Base-by-base conservation (phyloP, 2,797 vertebrate species). In the Oreonectes daqikongensis region DNA sequence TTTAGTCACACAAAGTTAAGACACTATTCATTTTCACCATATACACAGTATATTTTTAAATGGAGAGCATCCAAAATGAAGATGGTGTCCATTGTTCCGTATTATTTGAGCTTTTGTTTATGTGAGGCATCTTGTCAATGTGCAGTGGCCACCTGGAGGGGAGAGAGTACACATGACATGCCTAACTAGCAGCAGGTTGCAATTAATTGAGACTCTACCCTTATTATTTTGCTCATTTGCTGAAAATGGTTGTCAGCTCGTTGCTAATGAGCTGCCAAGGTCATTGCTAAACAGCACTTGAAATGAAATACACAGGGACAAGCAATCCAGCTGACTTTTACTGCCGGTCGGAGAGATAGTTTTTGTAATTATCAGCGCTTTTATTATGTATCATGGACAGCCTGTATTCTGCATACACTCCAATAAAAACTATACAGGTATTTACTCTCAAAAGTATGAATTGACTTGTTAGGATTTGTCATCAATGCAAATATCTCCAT, bases 201-300 rank as follows among this genome's bases (percentile, higher is more conserved):
- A 85, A 85, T 86, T 85, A 86, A 85, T 80, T 77, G 78, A 80
- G 80, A 81, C 81, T 69, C 46, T 78, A 60, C 50, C 72, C 81
- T 79, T 84, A 84, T 83, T 80, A 84, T 85, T 80, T 86, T 85
- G 79, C 82, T 81, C 69, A 61, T 86, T 84, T 82, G 72, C 77
- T 35, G 68, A 80, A 85, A 84, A 80, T 52, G 73, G 72, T 84
- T 85, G 85, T 81, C 82, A 85, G 72, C 75, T 82, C 78, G 78
- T 85, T 79, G 80, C 75, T 86, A 86, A 86, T 84, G 80, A 85
- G 77, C 80, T 85, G 72, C 75, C 77, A 79, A 81, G 84, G 84
- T 85, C 80, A 77, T 67, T 82, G 79, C 75, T 72, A 75, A 79
- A 84, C 79, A 79, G 68, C 57, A 70, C 61, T 81, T 84, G 72